Evolutionary conservation across 2,113 vertebrate genomes (phyloP).

Genomic region (Chloropsis hardwickii): DNA sequence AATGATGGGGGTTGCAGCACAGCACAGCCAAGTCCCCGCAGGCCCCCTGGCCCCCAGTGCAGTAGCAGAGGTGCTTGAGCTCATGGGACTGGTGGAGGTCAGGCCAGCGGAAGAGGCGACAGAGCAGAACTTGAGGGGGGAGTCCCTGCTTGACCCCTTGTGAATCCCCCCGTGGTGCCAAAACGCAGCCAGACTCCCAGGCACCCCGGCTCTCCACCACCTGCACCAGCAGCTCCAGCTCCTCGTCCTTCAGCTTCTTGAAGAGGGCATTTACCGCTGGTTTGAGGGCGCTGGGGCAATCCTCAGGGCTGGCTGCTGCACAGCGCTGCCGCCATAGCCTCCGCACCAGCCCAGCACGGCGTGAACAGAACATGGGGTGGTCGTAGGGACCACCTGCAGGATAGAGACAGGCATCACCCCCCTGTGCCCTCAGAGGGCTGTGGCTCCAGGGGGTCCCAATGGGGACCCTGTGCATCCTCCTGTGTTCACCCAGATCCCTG

Average conservation of each 20-base stretch:
- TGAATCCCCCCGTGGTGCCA: neutral
- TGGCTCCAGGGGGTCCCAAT: rapidly evolving
- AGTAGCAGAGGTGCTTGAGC: slow-evolving; percentile 61
- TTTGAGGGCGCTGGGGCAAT: slow-evolving; percentile 29
- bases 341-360: slow-evolving; percentile 32
- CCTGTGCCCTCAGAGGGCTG: neutral
- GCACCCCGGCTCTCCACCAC: slow-evolving; percentile 51
- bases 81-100: slow-evolving; percentile 52
- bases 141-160: neutral
- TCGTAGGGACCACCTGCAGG: neutral
- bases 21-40: neutral
- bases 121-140: slow-evolving; percentile 59
- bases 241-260: slow-evolving; percentile 67
- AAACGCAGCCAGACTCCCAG: slow-evolving; percentile 42
- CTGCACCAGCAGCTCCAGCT: slow-evolving; percentile 63
- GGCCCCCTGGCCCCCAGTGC: neutral
- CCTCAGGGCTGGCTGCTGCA: neutral
- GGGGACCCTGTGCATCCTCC: neutral
- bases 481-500: rapidly evolving
- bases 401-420: neutral
- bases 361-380: slow-evolving; percentile 58
- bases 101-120: slow-evolving; percentile 69
- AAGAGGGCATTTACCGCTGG: slow-evolving; percentile 28
- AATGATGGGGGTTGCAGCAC: slow-evolving; percentile 73
- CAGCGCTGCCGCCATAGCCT: slow-evolving; percentile 66